A percentile compares a stretch with the other conserved stretches of the same genome.
Conservation (phyloP, 1,140 invertebrate species). For the Lysiphlebus fabarum region DNA sequence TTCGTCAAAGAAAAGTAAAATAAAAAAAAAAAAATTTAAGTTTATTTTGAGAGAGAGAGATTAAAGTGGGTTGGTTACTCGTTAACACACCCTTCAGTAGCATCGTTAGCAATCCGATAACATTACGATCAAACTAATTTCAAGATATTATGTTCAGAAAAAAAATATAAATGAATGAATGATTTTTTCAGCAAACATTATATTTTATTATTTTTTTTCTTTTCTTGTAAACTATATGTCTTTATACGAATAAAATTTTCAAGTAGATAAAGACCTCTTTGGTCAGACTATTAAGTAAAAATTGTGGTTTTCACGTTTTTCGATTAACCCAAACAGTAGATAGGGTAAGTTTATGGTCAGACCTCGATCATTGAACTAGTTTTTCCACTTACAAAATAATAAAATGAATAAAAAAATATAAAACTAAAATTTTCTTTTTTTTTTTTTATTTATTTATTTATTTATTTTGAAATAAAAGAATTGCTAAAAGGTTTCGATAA, state of each 20-base stretch:
- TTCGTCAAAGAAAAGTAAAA: too few relatives aligned
- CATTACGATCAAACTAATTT: constrained; percentile 25
- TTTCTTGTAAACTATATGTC: too few relatives aligned
- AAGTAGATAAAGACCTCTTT: too few relatives aligned
- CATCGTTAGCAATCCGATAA: constrained; percentile 27
- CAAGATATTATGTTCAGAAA: not conserved
- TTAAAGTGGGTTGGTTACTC: not conserved
- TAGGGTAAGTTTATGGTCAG: not conserved
- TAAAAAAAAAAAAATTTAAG: too few relatives aligned
- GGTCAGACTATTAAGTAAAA: not conserved
- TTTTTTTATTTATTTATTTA: too few relatives aligned
- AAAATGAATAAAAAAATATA: not conserved
- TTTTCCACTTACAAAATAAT: not conserved
- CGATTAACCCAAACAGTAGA: not conserved
- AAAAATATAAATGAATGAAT: too few relatives aligned
- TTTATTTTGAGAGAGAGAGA: too few relatives aligned
- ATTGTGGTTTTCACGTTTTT: not conserved
- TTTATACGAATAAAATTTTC: too few relatives aligned
- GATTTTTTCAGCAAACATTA: too few relatives aligned
- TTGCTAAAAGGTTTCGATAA: constrained; percentile 1
- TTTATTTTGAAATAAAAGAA: not conserved
- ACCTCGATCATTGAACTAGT: too few relatives aligned
- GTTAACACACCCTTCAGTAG: constrained; percentile 1
- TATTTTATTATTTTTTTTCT: too few relatives aligned
- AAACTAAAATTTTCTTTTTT: too few relatives aligned